Conservation (phyloP, 1,140 invertebrate species). For the Trachelipus rathkii region DNA sequence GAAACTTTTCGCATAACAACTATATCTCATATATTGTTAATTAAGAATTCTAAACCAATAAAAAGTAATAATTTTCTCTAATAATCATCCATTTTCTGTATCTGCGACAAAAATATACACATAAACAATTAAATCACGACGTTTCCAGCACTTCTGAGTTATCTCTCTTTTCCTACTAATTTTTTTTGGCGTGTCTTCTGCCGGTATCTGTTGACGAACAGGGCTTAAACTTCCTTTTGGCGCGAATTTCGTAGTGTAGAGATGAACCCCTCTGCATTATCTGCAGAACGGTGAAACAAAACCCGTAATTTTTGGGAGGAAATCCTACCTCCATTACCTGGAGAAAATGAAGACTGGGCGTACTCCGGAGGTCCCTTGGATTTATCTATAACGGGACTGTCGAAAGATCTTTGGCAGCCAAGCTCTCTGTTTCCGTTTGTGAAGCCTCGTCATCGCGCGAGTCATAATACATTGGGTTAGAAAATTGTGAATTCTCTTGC, state of each 20-base stretch:
- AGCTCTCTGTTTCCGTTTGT: constrained; percentile 34
- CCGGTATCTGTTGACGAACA: constrained; percentile 74
- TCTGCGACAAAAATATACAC: not conserved
- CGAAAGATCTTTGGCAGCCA: constrained; percentile 48
- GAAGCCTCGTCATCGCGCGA: constrained; percentile 54
- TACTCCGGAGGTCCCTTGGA: constrained; percentile 57
- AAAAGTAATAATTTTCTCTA: too few species aligned
- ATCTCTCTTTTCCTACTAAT: constrained; percentile 77
- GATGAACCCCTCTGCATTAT: constrained; percentile 68
- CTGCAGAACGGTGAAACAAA: constrained; percentile 72
- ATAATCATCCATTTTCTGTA: not conserved
- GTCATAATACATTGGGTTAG: constrained; percentile 97
- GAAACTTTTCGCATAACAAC: too few species aligned
- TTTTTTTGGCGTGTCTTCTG: constrained; percentile 85
- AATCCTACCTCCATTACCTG: constrained; percentile 57
- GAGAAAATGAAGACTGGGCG: constrained; percentile 55
- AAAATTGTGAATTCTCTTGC: constrained; percentile 78
- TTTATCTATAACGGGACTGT: constrained; percentile 70
- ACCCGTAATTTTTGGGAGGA: constrained; percentile 53
- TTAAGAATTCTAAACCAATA: too few species aligned
- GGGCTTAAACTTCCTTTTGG: constrained; percentile 76
- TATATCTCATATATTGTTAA: too few species aligned
- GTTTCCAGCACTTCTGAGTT: constrained; percentile 56
- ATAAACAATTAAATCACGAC: constrained; percentile 12
- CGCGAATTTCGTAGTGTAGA: constrained; percentile 66